phyloP scores from a whole-genome alignment of 2,888 invertebrate species.

The Stomorhina lunata region DNA sequence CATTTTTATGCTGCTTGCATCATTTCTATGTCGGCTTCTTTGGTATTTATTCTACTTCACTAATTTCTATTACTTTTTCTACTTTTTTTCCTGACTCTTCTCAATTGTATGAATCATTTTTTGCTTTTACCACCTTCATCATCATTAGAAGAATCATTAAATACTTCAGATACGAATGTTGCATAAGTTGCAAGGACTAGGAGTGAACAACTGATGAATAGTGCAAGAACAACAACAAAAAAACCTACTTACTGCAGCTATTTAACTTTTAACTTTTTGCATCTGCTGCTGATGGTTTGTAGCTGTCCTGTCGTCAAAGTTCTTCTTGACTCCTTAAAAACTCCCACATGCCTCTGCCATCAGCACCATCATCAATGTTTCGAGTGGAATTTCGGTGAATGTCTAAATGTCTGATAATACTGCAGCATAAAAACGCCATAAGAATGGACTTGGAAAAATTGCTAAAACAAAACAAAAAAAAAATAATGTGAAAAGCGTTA shows the following conservation, averaged over 20 bases:
- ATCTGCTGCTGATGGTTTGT: conserved; percentile 64
- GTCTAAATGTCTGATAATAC: conserved; percentile 53
- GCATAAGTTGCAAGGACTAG: conserved; percentile 11
- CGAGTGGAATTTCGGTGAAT: conserved; percentile 22
- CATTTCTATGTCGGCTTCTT: conserved; percentile 1
- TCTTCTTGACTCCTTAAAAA: conserved; percentile 44
- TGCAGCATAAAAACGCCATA: conserved; percentile 45
- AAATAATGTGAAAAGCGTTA: conserved; percentile 62
- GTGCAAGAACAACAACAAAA: background rate
- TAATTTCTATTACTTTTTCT: conserved; percentile 12
- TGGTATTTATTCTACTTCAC: conserved; percentile 14
- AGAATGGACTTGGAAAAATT: background rate
- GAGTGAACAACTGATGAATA: background rate
- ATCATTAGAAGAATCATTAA: conserved; percentile 52
- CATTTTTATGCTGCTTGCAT: conserved; percentile 22
- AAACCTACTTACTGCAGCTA: conserved; percentile 61
- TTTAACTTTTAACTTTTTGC: conserved; percentile 64
- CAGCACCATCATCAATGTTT: background rate
- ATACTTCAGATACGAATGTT: conserved; percentile 17
- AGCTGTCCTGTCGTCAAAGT: conserved; percentile 64
- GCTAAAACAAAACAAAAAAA: background rate
- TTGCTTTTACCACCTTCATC: conserved; percentile 55
- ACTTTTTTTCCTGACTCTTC: background rate
- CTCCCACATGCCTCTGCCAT: conserved; percentile 42
- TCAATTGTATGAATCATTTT: conserved; percentile 25